A percentile compares a stretch with the other conserved stretches of the same genome.
Conservation (phyloP, 2,888 invertebrate genomes). For the Scaptomyza polygonia region DNA sequence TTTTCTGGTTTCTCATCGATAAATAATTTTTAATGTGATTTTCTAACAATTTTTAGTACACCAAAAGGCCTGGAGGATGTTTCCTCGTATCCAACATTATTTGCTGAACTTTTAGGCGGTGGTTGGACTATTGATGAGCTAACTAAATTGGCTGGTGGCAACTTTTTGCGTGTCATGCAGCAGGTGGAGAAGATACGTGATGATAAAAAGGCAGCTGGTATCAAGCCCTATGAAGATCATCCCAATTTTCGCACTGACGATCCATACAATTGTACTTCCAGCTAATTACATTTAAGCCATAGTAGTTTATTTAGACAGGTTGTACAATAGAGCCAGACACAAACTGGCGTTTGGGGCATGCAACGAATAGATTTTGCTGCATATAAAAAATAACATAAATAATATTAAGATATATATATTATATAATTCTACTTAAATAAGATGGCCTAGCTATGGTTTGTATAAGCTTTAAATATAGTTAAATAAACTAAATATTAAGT, state of each 20-base stretch:
- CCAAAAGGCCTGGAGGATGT: constrained; percentile 93
- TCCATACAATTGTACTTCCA: constrained; percentile 84
- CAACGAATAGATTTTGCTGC: constrained; percentile 48
- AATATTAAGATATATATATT: constrained; percentile 1
- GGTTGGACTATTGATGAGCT: constrained; percentile 93
- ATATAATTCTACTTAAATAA: constrained; percentile 41
- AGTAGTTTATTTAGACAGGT: constrained; percentile 47
- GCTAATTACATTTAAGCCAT: constrained; percentile 81
- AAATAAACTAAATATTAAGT: constrained; percentile 25
- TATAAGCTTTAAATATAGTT: constrained; percentile 65
- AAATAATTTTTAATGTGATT: not conserved
- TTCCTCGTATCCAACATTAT: constrained; percentile 90
- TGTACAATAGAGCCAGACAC: constrained; percentile 54
- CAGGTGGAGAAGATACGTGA: constrained; percentile 90
- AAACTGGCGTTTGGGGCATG: constrained; percentile 15
- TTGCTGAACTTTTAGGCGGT: constrained; percentile 90
- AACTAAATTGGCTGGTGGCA: constrained; percentile 90
- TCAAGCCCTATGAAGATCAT: constrained; percentile 90
- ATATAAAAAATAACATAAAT: constrained; percentile 10
- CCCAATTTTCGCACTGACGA: constrained; percentile 84
- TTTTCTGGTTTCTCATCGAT: too few relatives aligned
- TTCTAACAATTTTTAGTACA: constrained; percentile 85
- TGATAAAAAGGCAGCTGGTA: constrained; percentile 89
- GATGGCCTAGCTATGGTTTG: constrained; percentile 61
- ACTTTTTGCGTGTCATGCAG: constrained; percentile 88